phyloP scores from a whole-genome alignment of 2,888 invertebrate species.

The Lasius fuliginosus region DNA sequence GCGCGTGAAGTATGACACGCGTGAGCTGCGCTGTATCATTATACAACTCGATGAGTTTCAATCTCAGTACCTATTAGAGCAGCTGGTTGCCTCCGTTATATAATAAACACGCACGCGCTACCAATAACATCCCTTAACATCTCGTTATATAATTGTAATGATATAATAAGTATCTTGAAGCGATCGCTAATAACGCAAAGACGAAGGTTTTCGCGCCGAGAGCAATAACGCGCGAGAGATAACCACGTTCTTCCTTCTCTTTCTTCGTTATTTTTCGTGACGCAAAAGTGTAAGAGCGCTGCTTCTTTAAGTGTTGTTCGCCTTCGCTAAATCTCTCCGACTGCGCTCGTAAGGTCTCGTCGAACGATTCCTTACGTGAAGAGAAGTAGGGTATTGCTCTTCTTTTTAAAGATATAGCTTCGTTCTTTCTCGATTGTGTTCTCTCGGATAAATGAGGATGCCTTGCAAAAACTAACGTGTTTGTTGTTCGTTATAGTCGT shows the following conservation, averaged over 20 bases:
- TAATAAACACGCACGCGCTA: conserved; percentile 23
- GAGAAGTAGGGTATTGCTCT: conserved; percentile 28
- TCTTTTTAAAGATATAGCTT: background rate
- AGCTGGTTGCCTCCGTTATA: conserved; percentile 29
- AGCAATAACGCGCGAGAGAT: conserved; percentile 40
- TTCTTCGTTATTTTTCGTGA: conserved; percentile 48
- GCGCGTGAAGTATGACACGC: background rate
- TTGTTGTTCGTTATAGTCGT: background rate
- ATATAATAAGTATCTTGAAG: conserved; percentile 54
- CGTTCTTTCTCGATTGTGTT: conserved; percentile 3
- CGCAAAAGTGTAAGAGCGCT: conserved; percentile 13
- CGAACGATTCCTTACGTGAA: conserved; percentile 40
- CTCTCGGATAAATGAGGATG: conserved; percentile 24
- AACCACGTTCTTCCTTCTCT: conserved; percentile 8
- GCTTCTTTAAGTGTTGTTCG: conserved; percentile 30
- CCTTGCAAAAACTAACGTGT: background rate
- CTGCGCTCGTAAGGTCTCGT: conserved; percentile 49
- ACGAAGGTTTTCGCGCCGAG: conserved; percentile 35
- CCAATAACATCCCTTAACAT: conserved; percentile 43
- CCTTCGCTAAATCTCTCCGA: conserved; percentile 53
- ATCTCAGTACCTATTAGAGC: conserved; percentile 39
- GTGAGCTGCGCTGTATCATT: conserved; percentile 29
- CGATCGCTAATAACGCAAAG: conserved; percentile 46
- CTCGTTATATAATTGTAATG: conserved; percentile 52
- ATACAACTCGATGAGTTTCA: conserved; percentile 31